Base-by-base conservation (phyloP, 2,888 invertebrate species). In the Sialis fuliginosa region DNA sequence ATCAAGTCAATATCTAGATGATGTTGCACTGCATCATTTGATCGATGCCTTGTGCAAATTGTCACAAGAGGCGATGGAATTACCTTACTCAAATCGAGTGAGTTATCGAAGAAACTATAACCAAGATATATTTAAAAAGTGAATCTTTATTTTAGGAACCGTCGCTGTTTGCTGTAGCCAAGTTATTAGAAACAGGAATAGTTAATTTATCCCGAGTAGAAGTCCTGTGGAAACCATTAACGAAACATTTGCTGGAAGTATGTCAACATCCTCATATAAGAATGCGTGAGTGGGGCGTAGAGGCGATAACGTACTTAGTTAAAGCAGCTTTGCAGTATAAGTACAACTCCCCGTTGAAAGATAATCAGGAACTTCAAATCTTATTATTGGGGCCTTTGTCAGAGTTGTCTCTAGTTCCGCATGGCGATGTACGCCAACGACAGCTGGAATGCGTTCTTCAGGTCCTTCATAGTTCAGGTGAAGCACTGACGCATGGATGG, bases 221-320 rank as follows among this genome's bases (percentile, higher is more conserved):
- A 64, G 88, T 95, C 0, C 75, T 93, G 54, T 97, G 97, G 97
- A 74, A 87, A 52, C 93, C 93, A 0, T 74, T 97, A 47, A 95
- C 95, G 0, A 90, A 89, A 62, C 96, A 97, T 66, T 71, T 97
- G n/a, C 65, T 96, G 42, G 93, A 95, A 68, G 92, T 93, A 50
- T 93, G 93, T 60, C 90, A 91, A 61, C 95, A 95, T 67, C 90
- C 93, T 0, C 92, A 91, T 58, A 87, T 89, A 53, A 70, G 90
- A 52, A 90, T 97, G 89, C 71, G 97, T 35, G 93, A 93, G 63
- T 97, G 95, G 95, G 96, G 96, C 0, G 93, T 95, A 0, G 93
- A 95, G 65, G 93, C 95, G 0, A 81, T 97, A 46, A 95, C 96
- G 0, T 90, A 89, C 60, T 69, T 97, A 42, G 91, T 96, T 0